phyloP scores from a whole-genome alignment of 2,888 invertebrate species.

The Gari tellinella region DNA sequence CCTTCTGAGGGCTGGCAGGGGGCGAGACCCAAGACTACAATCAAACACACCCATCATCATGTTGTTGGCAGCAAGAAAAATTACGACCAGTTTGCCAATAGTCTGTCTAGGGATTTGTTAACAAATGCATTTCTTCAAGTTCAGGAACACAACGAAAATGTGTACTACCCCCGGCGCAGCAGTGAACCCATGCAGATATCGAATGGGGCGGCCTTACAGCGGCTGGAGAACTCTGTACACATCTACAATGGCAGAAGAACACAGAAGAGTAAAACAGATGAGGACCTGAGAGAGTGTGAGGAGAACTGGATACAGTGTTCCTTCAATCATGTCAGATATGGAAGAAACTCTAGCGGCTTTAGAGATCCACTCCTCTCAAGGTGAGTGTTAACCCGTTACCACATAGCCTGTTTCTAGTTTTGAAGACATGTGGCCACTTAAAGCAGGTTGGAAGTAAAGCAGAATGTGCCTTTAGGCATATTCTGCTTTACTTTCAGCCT shows the following conservation, averaged over 20 bases:
- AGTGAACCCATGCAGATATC: conserved; percentile 77
- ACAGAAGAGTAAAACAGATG: conserved; percentile 70
- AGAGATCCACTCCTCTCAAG: conserved; percentile 77
- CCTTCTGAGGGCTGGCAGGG: not conserved
- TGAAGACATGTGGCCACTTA: too few relatives aligned
- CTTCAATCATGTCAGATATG: conserved; percentile 53
- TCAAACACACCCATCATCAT: conserved; percentile 11
- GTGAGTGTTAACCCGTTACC: conserved; percentile 43
- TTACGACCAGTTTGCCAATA: conserved; percentile 66
- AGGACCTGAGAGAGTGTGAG: conserved; percentile 69
- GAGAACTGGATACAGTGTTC: conserved; percentile 64
- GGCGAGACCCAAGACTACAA: conserved; percentile 1
- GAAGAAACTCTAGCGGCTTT: conserved; percentile 74
- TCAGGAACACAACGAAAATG: conserved; percentile 58
- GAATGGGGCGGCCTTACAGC: conserved; percentile 61
- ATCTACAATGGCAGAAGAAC: conserved; percentile 49
- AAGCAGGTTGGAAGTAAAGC: too few relatives aligned
- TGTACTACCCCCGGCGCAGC: conserved; percentile 71
- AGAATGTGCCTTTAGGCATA: too few relatives aligned
- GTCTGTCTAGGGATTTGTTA: conserved; percentile 70
- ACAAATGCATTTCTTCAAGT: conserved; percentile 78
- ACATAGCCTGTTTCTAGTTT: too few relatives aligned
- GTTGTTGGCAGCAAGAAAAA: conserved; percentile 46
- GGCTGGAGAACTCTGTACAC: conserved; percentile 57
- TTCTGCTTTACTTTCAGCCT: too few relatives aligned